Base-by-base conservation (phyloP, 2,797 vertebrate species). In the Chromis chromis region DNA sequence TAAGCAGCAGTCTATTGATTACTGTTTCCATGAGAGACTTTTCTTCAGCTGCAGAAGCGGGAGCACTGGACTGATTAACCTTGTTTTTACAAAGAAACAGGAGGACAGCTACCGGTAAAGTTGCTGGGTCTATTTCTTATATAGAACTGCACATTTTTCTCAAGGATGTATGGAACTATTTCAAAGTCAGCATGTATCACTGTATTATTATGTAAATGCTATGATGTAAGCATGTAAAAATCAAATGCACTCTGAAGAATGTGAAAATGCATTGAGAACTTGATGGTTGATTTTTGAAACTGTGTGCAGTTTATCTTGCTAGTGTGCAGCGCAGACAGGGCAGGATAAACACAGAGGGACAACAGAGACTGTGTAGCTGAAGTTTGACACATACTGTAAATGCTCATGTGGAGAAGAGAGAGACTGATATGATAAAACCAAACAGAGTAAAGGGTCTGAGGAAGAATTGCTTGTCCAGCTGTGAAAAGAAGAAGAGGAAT, bases 41-140 rank as follows among this genome's bases (percentile, higher is more conserved):
- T 55, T 46, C 7, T 63, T 28, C 44, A 53, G 11, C 49, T 39
- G 59, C 66, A 70, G 67, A 65, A 65, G 60, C 56, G 70, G 68
- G 9, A 66, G 11, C 4, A 48, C 19, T 42, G 50, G 27, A 67
- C 25, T 12, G 59, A 70, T 54, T 52, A 24, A 61, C 49, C 50
- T 19, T 16, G 36, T 42, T 70, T n/a, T 59, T 62, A 9, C 42
- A 22, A 25, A 76, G 58, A 79, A 81, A 40, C 54, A 70, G 11
- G 22, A 78, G 42, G 25, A 75, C 5, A 4, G 55, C 67, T 64
- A 25, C 74, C 91, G 93, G 94, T 94, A 90, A 59, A 33, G 72
- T 73, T 6, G 1, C 8, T 58, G 17, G 10, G 31, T 73, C 22
- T 8, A 1, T 75, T 78, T 73, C 3, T 70, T 16, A 67, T 40